Evolutionary conservation across 2,888 invertebrate genomes (phyloP).

Genomic region (Lepidocyrtinus sp.): DNA sequence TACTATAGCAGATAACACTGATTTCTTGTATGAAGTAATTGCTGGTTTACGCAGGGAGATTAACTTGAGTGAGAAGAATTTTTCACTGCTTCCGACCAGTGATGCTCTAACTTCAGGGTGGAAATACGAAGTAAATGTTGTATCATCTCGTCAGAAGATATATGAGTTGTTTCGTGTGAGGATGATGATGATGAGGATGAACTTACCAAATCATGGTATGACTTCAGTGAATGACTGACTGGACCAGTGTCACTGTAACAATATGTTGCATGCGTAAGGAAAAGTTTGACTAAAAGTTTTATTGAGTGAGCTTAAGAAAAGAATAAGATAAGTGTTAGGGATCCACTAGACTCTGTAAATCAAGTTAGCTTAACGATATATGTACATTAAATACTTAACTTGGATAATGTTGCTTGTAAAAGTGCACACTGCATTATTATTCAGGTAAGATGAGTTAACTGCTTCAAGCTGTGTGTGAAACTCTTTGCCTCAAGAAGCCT

Average conservation of each 20-base stretch:
- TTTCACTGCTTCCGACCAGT: background rate
- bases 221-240: slow-evolving; percentile 59
- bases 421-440: slow-evolving; percentile 11
- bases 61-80: background rate
- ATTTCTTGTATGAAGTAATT: no score
- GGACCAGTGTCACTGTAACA: slow-evolving; percentile 61
- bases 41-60: no score
- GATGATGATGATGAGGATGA: background rate
- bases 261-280: slow-evolving; percentile 4
- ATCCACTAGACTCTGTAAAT: background rate
- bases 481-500: background rate
- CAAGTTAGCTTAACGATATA: background rate
- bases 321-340: slow-evolving; percentile 4
- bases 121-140: slow-evolving; percentile 44
- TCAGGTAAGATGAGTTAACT: slow-evolving; percentile 7
- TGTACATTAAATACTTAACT: background rate
- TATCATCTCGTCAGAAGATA: slow-evolving; percentile 46
- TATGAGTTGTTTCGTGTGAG: slow-evolving; percentile 36
- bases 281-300: slow-evolving; percentile 9
- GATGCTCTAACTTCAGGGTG: slow-evolving; percentile 42
- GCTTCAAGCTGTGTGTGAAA: background rate
- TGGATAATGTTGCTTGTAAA: background rate
- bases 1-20: no score
- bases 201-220: slow-evolving; percentile 28
- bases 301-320: slow-evolving; percentile 1